phyloP scores from a whole-genome alignment of 92 coral and sea anemone genomes.

The Pocillopora meandrina region DNA sequence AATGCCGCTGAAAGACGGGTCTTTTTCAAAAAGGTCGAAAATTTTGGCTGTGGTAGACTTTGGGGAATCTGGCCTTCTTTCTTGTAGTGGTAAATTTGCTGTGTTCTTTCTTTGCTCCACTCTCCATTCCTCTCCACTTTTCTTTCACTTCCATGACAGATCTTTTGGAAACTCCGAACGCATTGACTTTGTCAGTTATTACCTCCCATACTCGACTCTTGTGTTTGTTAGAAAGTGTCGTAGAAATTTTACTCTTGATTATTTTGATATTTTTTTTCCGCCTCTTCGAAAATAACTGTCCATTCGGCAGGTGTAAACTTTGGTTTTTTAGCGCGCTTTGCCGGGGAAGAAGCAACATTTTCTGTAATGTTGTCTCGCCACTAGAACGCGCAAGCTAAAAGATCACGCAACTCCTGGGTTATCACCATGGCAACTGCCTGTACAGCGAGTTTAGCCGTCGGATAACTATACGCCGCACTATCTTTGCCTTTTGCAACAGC shows the following conservation, averaged over 20 bases:
- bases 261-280: slow-evolving; percentile 36
- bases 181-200: no score
- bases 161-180: background rate
- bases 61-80: background rate
- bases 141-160: background rate
- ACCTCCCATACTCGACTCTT: background rate
- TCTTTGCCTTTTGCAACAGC: no score
- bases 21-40: background rate
- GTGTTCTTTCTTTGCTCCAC: slow-evolving; percentile 37
- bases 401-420: no score
- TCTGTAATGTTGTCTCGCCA: slow-evolving; percentile 16
- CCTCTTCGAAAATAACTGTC: no score
- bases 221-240: slow-evolving; percentile 7
- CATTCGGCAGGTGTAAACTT: slow-evolving; percentile 42
- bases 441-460: no score
- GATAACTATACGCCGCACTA: no score
- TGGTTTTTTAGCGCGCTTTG: slow-evolving; percentile 25
- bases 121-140: slow-evolving; percentile 30
- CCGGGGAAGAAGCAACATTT: no score
- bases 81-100: background rate
- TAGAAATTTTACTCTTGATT: slow-evolving; percentile 36
- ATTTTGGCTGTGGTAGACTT: background rate
- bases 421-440: no score
- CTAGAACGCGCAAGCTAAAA: no score
- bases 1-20: no score